These are phyloP conservation scores for Bombus consobrinus DNA, from an alignment of 1,140 invertebrate genomes.

Conservation along the genomic window DNA sequence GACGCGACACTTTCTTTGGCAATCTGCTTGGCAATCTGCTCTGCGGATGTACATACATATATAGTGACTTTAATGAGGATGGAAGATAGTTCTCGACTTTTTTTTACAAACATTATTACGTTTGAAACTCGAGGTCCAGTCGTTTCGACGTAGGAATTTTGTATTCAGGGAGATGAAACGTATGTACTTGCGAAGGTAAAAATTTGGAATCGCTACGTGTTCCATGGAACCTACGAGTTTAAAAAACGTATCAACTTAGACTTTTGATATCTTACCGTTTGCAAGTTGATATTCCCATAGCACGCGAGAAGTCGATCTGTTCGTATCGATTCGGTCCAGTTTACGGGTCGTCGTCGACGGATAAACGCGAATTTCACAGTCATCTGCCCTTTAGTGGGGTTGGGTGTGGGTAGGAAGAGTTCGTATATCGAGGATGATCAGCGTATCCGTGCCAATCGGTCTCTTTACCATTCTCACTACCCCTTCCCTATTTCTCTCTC, in stretches of 20 bases:
- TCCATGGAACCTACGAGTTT: neutral
- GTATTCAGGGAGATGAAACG: too few species aligned
- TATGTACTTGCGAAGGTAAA: too few species aligned
- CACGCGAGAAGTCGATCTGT: neutral
- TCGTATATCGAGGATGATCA: constrained; percentile 23
- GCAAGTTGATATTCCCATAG: neutral
- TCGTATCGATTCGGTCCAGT: constrained; percentile 32
- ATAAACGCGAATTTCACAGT: constrained; percentile 43
- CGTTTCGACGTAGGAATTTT: too few species aligned
- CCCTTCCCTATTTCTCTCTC: neutral
- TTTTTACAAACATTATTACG: too few species aligned
- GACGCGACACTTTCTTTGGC: neutral
- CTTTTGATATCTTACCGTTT: neutral
- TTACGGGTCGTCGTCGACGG: neutral
- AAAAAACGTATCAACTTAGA: neutral
- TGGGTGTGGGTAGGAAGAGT: neutral
- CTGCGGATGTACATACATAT: too few species aligned
- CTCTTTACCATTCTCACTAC: constrained; percentile 3
- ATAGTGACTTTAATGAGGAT: too few species aligned
- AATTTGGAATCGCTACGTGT: neutral
- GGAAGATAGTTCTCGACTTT: too few species aligned
- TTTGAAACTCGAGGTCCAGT: too few species aligned
- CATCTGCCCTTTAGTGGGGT: neutral
- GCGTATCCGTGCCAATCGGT: constrained; percentile 35
- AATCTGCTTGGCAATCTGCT: too few species aligned